A percentile compares a stretch with the other conserved stretches of the same genome.
These are phyloP conservation scores for Brachymystax lenok DNA, from an alignment of 2,797 vertebrate genomes.

Conservation along the genomic window DNA sequence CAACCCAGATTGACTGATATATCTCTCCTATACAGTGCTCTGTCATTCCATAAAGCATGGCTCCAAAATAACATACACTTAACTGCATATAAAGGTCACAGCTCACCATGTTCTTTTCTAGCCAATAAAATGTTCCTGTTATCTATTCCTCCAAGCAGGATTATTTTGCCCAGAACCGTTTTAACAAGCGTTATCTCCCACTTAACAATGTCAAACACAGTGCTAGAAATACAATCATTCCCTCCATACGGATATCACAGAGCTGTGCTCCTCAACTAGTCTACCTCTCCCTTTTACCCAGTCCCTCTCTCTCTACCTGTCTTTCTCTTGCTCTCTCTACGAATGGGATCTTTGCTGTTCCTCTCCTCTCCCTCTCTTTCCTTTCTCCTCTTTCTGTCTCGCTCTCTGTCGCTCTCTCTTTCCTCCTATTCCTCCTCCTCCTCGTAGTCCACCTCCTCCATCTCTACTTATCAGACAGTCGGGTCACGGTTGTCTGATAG, in stretches of 20 bases:
- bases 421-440: neutral
- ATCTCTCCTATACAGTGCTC: neutral
- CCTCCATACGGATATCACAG: slow-evolving; percentile 6
- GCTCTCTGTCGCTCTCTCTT: neutral
- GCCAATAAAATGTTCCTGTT: neutral
- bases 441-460: too few relatives aligned
- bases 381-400: neutral
- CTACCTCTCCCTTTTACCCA: neutral
- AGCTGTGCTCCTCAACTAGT: neutral
- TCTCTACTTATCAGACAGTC: neutral
- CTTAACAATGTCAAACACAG: slow-evolving; percentile 25
- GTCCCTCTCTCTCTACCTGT: neutral
- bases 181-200: slow-evolving; percentile 16
- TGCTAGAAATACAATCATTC: slow-evolving; percentile 12
- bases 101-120: slow-evolving; percentile 6
- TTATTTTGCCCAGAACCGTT: neutral
- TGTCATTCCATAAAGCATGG: slow-evolving; percentile 11
- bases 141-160: slow-evolving; percentile 5
- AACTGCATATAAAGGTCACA: slow-evolving; percentile 18
- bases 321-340: too few relatives aligned
- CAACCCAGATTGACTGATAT: neutral
- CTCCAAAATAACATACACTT: slow-evolving; percentile 18
- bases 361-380: neutral
- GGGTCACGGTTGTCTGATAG: neutral
- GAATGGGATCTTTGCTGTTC: too few relatives aligned